Evolutionary conservation across 2,797 vertebrate genomes (phyloP).

Genomic region (Amphiprion clarkii): DNA sequence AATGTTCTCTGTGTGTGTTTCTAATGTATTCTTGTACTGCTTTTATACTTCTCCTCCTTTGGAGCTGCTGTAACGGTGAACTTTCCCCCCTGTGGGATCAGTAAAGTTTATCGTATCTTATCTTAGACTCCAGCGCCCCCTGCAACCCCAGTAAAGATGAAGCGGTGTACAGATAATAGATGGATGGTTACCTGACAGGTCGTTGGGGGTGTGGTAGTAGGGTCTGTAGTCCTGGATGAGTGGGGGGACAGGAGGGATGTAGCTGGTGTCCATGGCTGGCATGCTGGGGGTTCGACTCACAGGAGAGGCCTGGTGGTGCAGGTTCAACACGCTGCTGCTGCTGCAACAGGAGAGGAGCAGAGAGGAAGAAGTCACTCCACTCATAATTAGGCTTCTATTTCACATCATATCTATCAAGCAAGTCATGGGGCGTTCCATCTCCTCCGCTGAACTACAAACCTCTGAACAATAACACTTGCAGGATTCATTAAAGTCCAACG

Average conservation of each 20-base stretch:
- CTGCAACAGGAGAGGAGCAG: not conserved
- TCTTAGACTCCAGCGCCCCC: no score
- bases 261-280: slow-evolving; percentile 93
- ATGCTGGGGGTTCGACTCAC: slow-evolving; percentile 95
- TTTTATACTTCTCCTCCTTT: no score
- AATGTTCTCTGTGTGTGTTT: no score
- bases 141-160: no score
- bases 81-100: no score
- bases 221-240: slow-evolving; percentile 98
- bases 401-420: slow-evolving; percentile 5
- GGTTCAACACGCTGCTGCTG: slow-evolving; percentile 87
- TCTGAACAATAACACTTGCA: slow-evolving; percentile 28
- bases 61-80: no score
- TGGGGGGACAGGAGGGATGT: slow-evolving; percentile 93
- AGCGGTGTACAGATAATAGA: no score
- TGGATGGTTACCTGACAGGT: slow-evolving; percentile 90
- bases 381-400: slow-evolving; percentile 32
- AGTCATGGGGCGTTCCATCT: not conserved
- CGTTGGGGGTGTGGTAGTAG: slow-evolving; percentile 95
- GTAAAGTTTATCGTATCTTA: no score
- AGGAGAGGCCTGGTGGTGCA: slow-evolving; percentile 95
- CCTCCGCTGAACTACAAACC: slow-evolving; percentile 24
- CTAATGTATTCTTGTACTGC: no score
- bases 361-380: not conserved
- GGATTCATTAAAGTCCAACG: slow-evolving; percentile 47